phyloP scores from a whole-genome alignment of 2,113 vertebrate species.

The Tretioscincus oriximinensis region DNA sequence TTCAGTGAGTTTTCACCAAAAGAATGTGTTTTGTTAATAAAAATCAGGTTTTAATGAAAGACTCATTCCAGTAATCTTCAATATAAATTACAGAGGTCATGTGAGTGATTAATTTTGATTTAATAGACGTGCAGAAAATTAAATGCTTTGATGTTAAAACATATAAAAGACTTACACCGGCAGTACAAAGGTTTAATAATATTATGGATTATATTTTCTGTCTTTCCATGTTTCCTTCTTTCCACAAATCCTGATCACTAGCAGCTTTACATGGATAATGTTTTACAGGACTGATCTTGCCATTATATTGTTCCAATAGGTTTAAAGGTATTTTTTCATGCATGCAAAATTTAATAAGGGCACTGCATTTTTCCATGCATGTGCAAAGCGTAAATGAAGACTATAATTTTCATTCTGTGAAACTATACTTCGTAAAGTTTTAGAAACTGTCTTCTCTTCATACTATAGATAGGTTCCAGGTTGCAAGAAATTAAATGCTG shows the following conservation, averaged over 20 bases:
- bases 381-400: not conserved
- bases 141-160: constrained; percentile 57
- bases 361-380: not conserved
- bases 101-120: constrained; percentile 65
- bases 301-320: not conserved
- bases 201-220: not conserved
- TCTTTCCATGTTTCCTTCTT: not conserved
- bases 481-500: not conserved
- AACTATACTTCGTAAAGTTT: not conserved
- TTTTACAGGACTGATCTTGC: not conserved
- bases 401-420: not conserved
- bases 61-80: constrained; percentile 53
- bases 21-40: constrained; percentile 66
- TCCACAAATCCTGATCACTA: constrained; percentile 26
- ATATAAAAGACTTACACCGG: constrained; percentile 48
- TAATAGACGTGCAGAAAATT: constrained; percentile 51
- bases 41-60: constrained; percentile 64
- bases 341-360: not conserved
- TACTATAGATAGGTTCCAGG: not conserved
- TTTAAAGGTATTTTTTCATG: constrained; percentile 8
- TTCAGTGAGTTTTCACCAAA: constrained; percentile 34
- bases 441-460: not conserved
- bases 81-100: constrained; percentile 57
- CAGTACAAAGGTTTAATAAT: constrained; percentile 50
- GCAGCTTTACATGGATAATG: constrained; percentile 28